Conservation (phyloP, 2,113 vertebrate species). For the Chionis minor region DNA sequence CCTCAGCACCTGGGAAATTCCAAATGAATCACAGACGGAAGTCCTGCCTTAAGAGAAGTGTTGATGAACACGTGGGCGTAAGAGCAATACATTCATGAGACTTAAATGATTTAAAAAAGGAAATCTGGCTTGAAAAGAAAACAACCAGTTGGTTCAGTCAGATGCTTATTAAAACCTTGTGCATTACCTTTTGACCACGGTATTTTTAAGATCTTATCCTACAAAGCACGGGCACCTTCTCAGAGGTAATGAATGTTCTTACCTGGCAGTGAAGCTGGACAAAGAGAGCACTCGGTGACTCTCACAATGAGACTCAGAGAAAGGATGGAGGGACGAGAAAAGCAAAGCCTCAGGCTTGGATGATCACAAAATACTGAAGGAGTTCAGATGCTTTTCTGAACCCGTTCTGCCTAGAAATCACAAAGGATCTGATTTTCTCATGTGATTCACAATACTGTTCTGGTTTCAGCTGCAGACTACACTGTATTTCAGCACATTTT, state of each 20-base stretch:
- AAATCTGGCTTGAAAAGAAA: constrained; percentile 2
- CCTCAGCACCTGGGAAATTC: neutral
- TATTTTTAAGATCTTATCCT: constrained; percentile 1
- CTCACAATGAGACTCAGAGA: neutral
- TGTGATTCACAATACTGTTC: constrained; percentile 14
- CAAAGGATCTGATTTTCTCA: constrained; percentile 36
- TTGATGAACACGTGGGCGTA: neutral
- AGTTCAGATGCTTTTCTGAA: constrained; percentile 55
- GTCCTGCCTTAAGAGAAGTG: neutral
- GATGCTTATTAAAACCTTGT: neutral
- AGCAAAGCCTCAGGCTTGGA: constrained; percentile 49
- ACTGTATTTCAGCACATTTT: constrained; percentile 26
- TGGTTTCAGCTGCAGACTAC: constrained; percentile 19
- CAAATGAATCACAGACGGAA: neutral
- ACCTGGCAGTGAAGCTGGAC: constrained; percentile 4
- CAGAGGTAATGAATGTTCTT: neutral
- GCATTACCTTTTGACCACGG: neutral
- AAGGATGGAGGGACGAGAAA: neutral
- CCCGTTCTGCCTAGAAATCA: constrained; percentile 49
- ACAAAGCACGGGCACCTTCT: neutral
- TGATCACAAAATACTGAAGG: constrained; percentile 60
- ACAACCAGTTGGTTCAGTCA: neutral
- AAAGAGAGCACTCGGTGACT: neutral
- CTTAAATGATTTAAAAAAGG: neutral
- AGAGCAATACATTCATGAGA: neutral